Conservation (phyloP, 2,113 vertebrate species). For the Leptobrachium leishanense region DNA sequence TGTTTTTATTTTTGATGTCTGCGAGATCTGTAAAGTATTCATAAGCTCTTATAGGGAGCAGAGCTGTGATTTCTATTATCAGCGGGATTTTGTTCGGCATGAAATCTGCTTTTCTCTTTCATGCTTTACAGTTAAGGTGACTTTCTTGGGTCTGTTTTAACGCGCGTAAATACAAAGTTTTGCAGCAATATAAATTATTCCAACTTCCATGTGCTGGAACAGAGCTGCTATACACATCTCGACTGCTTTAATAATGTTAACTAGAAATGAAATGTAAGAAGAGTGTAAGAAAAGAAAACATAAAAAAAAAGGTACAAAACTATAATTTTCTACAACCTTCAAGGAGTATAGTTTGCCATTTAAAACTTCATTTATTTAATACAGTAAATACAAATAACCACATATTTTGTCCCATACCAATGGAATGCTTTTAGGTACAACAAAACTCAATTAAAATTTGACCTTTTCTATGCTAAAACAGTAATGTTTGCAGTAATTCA, state of each 20-base stretch:
- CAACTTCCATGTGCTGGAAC: conserved; percentile 20
- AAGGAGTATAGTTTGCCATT: background rate
- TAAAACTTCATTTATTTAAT: too few species aligned
- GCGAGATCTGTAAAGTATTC: conserved; percentile 14
- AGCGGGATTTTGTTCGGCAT: conserved; percentile 23
- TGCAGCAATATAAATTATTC: conserved; percentile 34
- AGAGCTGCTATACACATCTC: conserved; percentile 2
- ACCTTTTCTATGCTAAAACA: conserved; percentile 61
- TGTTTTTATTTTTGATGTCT: conserved; percentile 14
- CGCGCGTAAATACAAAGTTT: conserved; percentile 31
- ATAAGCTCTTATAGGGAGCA: conserved; percentile 7
- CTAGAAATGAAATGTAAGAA: too few species aligned
- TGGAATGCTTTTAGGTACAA: conserved; percentile 55
- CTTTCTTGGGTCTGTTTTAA: conserved; percentile 16
- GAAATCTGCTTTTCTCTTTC: conserved; percentile 31
- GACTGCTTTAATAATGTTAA: background rate
- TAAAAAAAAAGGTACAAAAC: too few species aligned
- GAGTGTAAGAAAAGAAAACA: too few species aligned
- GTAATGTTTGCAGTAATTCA: conserved; percentile 54
- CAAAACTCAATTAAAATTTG: conserved; percentile 60
- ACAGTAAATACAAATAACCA: conserved; percentile 10
- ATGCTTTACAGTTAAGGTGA: conserved; percentile 24
- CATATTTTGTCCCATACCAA: conserved; percentile 47
- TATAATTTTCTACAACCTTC: background rate
- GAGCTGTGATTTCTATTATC: conserved; percentile 20